These are phyloP conservation scores for Ptiloglossa arizonensis DNA, from an alignment of 1,140 invertebrate species.

Conservation along the genomic window DNA sequence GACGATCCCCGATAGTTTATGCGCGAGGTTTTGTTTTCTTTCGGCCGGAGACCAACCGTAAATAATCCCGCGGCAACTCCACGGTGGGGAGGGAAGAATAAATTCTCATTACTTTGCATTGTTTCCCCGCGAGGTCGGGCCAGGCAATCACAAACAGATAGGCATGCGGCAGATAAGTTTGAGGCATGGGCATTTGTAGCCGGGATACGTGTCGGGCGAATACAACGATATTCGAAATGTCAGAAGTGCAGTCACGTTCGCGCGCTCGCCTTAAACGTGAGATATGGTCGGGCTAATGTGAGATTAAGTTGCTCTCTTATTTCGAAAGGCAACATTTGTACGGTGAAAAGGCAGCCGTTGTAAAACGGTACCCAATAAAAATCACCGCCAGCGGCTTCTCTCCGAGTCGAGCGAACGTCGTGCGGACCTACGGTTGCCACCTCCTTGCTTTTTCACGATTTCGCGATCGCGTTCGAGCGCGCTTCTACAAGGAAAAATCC, in stretches of 20 bases:
- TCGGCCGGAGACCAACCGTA: no score
- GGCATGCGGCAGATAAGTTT: conserved; percentile 47
- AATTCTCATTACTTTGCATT: conserved; percentile 43
- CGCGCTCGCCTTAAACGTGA: conserved; percentile 48
- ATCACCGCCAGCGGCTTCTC: background rate
- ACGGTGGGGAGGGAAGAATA: background rate
- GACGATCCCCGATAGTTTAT: background rate
- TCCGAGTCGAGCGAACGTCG: background rate
- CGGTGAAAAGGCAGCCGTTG: conserved; percentile 21
- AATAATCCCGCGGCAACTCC: conserved; percentile 1
- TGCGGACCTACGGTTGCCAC: no score
- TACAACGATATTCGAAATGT: conserved; percentile 57
- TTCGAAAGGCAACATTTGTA: conserved; percentile 50
- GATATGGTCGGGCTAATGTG: conserved; percentile 46
- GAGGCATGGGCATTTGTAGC: conserved; percentile 40
- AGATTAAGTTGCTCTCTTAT: conserved; percentile 52
- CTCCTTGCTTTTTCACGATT: no score
- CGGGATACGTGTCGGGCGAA: conserved; percentile 41
- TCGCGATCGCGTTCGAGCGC: no score
- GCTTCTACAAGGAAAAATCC: no score
- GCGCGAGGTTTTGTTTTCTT: background rate
- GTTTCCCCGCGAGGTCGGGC: conserved; percentile 14
- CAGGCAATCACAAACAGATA: conserved; percentile 26
- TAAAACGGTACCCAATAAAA: conserved; percentile 25
- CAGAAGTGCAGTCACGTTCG: conserved; percentile 56